phyloP scores from a whole-genome alignment of 1,140 invertebrate genomes.

The Phymastichus coffea region DNA sequence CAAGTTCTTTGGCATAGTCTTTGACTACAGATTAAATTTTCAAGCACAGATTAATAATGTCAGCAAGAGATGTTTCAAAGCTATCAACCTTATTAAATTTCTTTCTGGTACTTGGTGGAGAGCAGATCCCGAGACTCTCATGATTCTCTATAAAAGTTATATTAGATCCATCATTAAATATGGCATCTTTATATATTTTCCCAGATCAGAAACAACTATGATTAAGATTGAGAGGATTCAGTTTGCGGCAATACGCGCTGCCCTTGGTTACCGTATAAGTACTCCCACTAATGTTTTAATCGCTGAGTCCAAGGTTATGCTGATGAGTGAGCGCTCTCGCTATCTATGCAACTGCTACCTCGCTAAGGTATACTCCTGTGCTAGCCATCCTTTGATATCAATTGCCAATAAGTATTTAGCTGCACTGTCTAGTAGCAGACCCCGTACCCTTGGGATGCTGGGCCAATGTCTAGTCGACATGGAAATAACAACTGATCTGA shows the following conservation, averaged over 20 bases:
- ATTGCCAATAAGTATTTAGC: neutral
- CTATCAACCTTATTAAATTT: conserved; percentile 16
- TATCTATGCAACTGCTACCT: too few relatives aligned
- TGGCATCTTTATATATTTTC: conserved; percentile 13
- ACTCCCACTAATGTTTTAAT: conserved; percentile 19
- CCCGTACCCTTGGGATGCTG: neutral
- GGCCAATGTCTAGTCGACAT: neutral
- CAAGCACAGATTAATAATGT: neutral
- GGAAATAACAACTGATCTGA: neutral
- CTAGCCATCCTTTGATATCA: too few relatives aligned
- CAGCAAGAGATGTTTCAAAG: neutral
- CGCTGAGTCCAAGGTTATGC: conserved; percentile 5
- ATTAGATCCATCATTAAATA: conserved; percentile 16
- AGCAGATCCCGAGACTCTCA: conserved; percentile 1
- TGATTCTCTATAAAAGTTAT: conserved; percentile 13
- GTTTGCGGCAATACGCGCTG: neutral
- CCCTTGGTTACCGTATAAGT: conserved; percentile 6
- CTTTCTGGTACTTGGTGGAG: conserved; percentile 21
- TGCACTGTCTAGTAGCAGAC: too few relatives aligned
- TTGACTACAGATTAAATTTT: too few relatives aligned
- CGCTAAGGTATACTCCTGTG: too few relatives aligned
- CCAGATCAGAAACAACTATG: neutral
- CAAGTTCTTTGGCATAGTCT: conserved; percentile 10
- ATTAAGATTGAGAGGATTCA: conserved; percentile 13
- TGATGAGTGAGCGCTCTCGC: neutral